phyloP scores from a whole-genome alignment of 2,113 vertebrate species.

The Clarias batrachus region DNA sequence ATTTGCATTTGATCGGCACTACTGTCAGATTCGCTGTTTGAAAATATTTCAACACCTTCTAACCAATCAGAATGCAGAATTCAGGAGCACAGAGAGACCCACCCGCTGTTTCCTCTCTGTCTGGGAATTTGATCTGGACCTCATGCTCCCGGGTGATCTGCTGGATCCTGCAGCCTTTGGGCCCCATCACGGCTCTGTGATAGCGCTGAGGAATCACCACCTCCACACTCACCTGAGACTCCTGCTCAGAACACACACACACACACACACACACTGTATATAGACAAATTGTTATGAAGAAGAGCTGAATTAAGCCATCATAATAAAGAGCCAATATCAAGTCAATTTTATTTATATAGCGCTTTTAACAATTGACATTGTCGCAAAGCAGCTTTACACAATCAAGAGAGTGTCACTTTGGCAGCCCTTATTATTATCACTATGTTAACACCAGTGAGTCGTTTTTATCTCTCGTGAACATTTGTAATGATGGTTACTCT shows the following conservation, averaged over 20 bases:
- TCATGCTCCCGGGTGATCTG: conserved; percentile 77
- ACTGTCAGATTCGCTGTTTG: not conserved
- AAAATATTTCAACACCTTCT: not conserved
- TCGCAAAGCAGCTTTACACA: too few relatives aligned
- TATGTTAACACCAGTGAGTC: too few relatives aligned
- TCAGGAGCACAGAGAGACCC: not conserved
- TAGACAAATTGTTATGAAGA: too few relatives aligned
- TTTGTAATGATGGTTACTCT: too few relatives aligned
- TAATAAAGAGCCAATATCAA: too few relatives aligned
- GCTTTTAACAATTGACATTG: too few relatives aligned
- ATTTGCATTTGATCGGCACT: not conserved
- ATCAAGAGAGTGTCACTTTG: too few relatives aligned
- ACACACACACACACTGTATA: not conserved
- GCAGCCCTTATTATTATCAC: too few relatives aligned
- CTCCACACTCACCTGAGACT: conserved; percentile 76
- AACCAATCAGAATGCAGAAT: not conserved
- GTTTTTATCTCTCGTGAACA: too few relatives aligned
- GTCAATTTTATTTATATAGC: too few relatives aligned
- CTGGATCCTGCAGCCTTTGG: conserved; percentile 75
- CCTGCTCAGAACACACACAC: conserved; percentile 59
- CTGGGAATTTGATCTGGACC: conserved; percentile 81
- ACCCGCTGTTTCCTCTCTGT: conserved; percentile 78
- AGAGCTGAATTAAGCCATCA: too few relatives aligned
- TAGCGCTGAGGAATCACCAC: conserved; percentile 76
- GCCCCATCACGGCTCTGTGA: conserved; percentile 77